Percentiles rank a stretch among this genome's conserved stretches.
These are phyloP conservation scores for Scaeva pyrastri DNA, from an alignment of 2,888 invertebrate species.

Conservation along the genomic window DNA sequence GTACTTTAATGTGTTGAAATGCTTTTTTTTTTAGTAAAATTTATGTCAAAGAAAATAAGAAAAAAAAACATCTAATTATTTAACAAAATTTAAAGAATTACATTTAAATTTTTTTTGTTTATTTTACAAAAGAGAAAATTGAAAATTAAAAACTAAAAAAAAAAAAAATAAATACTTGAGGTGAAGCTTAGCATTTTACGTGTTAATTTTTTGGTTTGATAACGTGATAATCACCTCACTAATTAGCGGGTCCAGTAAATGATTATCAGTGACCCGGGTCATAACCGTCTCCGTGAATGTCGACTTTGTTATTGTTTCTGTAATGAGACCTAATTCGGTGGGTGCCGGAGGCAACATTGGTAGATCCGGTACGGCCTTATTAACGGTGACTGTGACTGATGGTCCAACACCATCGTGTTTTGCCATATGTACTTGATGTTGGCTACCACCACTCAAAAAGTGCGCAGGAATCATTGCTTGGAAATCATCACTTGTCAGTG, in stretches of 20 bases:
- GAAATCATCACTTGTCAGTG: conserved; percentile 97
- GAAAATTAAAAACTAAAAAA: conserved; percentile 44
- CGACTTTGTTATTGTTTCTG: conserved; percentile 97
- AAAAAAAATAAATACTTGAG: conserved; percentile 46
- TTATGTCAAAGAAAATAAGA: conserved; percentile 10
- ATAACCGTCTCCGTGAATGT: conserved; percentile 98
- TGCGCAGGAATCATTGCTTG: conserved; percentile 97
- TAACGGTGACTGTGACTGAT: conserved; percentile 93
- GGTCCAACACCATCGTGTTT: conserved; percentile 82
- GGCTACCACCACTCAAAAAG: conserved; percentile 94
- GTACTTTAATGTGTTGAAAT: conserved; percentile 35
- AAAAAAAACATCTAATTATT: conserved; percentile 1
- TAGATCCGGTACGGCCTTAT: conserved; percentile 88
- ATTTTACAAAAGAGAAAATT: conserved; percentile 48
- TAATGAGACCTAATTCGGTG: conserved; percentile 93
- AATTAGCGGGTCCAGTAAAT: conserved; percentile 92
- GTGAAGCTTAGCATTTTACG: conserved; percentile 71
- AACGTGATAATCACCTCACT: conserved; percentile 90
- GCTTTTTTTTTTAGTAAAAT: conserved; percentile 36
- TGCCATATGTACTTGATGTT: conserved; percentile 85
- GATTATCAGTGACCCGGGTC: conserved; percentile 96
- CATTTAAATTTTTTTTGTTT: conserved; percentile 29
- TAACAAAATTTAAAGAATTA: conserved; percentile 44
- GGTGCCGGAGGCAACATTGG: conserved; percentile 93
- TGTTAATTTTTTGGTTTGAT: conserved; percentile 69